A percentile compares a stretch with the other conserved stretches of the same genome.
Conservation (phyloP, 2,113 vertebrate genomes). For the Muntiacus muntjak region DNA sequence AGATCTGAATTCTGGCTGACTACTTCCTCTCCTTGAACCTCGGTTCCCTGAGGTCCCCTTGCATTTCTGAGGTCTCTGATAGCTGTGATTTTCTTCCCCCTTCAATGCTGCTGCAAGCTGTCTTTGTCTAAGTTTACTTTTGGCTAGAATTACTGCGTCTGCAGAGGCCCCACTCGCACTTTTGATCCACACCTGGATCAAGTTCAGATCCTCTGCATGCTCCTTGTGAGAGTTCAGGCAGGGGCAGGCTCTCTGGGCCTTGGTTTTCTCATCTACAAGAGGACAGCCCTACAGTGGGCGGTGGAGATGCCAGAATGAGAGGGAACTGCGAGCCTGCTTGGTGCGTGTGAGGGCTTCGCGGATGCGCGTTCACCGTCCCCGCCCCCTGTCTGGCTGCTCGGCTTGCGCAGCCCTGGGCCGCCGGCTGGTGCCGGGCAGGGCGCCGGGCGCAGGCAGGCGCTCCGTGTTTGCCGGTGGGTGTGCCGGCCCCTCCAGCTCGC, state of each 20-base stretch:
- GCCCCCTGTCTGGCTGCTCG: background rate
- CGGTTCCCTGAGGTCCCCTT: fast-evolving
- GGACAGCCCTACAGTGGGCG: background rate
- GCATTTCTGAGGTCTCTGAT: background rate
- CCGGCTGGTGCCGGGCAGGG: background rate
- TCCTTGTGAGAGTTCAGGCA: background rate
- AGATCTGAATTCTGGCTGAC: background rate
- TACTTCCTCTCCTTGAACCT: background rate
- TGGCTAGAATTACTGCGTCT: background rate
- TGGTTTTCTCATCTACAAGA: background rate
- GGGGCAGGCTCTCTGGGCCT: background rate
- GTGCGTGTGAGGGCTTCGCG: background rate
- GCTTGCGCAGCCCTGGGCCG: background rate
- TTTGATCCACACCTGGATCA: background rate
- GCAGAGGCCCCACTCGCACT: background rate
- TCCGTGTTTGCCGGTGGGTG: background rate
- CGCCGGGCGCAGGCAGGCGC: background rate
- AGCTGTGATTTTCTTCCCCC: background rate
- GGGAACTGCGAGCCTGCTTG: background rate
- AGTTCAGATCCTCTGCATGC: background rate
- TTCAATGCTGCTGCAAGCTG: background rate
- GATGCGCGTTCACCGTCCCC: no score
- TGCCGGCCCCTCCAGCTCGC: no score
- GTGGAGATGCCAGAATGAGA: background rate
- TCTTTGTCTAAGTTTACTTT: background rate